Base-by-base conservation (phyloP, 1,140 invertebrate genomes). In the Centruroides sculpturatus region DNA sequence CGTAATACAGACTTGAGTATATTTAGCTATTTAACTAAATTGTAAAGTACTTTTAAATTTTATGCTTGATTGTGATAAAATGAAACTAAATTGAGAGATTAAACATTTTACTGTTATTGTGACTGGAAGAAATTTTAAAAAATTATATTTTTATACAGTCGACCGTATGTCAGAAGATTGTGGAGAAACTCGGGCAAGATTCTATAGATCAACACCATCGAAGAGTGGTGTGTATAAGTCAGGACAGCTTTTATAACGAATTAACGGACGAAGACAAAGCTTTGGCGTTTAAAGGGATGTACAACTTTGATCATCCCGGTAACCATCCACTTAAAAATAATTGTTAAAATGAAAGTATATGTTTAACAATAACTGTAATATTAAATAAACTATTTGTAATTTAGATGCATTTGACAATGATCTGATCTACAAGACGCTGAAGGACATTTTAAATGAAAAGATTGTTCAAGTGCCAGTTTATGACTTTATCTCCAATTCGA, bases 281-380 rank as follows among this genome's bases (percentile, higher is more conserved):
- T 0, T 84, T 85, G 71, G 94, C 93, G n/a, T 81, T 84, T 56
- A 86, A 86, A 69, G 94, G 95, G 55, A 82, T 89, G 62, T 98
- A 89, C 70, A 96, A 99, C 77, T 99, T 98, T 77, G 95, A 99
- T 76, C 95, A 99, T 79, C 95, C 95, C 35, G 79, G 81, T 83
- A 74, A 53, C 51, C 8, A 6, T 0, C 7, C 51, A 3, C 35
- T 53, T 6, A 36, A 23, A 23, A 6, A 7, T 34, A 53, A 8
- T 36, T 36, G 5, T 34, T 23, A 8, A 6, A 36, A 53, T 34
- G 35, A 53, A 53, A 36, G 8, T 7, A 5, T 5, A 8, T 3
- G 3, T 23, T 23, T 6, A 53, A 36, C 8, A 53, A 34, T 51
- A 51, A 2, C 49, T 2, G 2, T 12, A 12, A n/a, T 34, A 34